Evolutionary conservation across 2,113 vertebrate species (phyloP), one percentile per base, ranked within the genome.

Genomic region (rabbit (Oryctolagus cuniculus)): DNA sequence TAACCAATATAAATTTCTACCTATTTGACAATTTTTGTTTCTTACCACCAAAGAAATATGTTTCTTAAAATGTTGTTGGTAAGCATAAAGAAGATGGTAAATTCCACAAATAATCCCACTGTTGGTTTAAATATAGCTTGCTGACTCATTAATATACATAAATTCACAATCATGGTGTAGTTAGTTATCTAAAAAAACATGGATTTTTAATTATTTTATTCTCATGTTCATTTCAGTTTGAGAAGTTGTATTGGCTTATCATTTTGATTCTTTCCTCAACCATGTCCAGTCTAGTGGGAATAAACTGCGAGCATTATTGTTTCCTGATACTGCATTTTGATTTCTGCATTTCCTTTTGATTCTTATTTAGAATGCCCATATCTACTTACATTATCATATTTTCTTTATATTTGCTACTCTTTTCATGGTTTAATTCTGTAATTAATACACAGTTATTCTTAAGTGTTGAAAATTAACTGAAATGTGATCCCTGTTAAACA

Each of bases 311-410:
- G 6, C 10, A 36, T 82, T 72, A n/a, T 64, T 77, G 6, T 67
- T 87, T 78, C 9, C 53, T 51, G 36, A 38, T n/a, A 78, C 6
- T 92, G 11, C 83, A 55, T 53, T 83, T 87, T 61, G n/a, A 77
- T 87, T 72, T 83, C 53, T 89, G 5, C 12, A 24, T 82, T 88
- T 88, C 31, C 25, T 79, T 80, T 96, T 19, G 2, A 84, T 36
- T 16, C 34, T 90, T 87, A 44, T n/a, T 70, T 70, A 58, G 74
- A 49, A 38, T 53, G 72, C 73, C 6, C 55, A 6, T 53, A 13
- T 77, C 8, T 61, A 16, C 10, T 74, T 51, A 80, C 1, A n/a
- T 66, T 51, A 67, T n/a, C 11, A 58, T 66, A 7, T 34, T 34
- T 79, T 78, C 72, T 61, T 81, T 2, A 85, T 58, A 24, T 73